Conservation (phyloP, 2,113 vertebrate species). For the Thamnophis sirtalis region DNA sequence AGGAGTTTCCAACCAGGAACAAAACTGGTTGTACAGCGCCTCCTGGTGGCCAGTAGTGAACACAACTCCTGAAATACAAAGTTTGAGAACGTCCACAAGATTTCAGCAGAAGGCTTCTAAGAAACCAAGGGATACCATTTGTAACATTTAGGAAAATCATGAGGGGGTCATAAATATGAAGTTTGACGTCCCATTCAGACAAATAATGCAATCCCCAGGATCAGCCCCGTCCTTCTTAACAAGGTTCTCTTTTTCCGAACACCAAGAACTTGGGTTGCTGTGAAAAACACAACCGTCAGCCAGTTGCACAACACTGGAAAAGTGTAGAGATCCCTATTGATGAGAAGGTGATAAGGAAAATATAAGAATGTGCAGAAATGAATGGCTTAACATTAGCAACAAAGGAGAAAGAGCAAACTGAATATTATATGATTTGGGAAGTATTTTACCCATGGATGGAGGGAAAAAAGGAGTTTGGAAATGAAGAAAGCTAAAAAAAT, state of each 20-base stretch:
- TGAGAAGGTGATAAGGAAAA: too few relatives aligned
- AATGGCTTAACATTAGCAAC: too few relatives aligned
- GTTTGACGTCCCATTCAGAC: not conserved
- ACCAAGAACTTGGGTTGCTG: not conserved
- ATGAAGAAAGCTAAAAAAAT: too few relatives aligned
- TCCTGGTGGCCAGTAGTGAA: not conserved
- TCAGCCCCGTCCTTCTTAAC: not conserved
- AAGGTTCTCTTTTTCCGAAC: not conserved
- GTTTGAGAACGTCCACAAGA: not conserved
- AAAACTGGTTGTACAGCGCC: not conserved
- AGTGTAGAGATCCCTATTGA: too few relatives aligned
- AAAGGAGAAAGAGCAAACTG: too few relatives aligned
- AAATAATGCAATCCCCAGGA: not conserved
- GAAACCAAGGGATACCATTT: not conserved
- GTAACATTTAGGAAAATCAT: not conserved
- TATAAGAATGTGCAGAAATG: too few relatives aligned
- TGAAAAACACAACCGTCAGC: too few relatives aligned
- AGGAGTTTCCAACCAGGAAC: not conserved
- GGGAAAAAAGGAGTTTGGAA: too few relatives aligned
- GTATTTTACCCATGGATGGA: too few relatives aligned
- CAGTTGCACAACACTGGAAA: too few relatives aligned
- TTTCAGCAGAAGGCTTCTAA: not conserved
- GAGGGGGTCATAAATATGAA: too few relatives aligned
- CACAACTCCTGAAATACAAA: not conserved
- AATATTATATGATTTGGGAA: too few relatives aligned